Evolutionary conservation across 2,888 invertebrate genomes (phyloP).

Genomic region (Lysandra coridon): DNA sequence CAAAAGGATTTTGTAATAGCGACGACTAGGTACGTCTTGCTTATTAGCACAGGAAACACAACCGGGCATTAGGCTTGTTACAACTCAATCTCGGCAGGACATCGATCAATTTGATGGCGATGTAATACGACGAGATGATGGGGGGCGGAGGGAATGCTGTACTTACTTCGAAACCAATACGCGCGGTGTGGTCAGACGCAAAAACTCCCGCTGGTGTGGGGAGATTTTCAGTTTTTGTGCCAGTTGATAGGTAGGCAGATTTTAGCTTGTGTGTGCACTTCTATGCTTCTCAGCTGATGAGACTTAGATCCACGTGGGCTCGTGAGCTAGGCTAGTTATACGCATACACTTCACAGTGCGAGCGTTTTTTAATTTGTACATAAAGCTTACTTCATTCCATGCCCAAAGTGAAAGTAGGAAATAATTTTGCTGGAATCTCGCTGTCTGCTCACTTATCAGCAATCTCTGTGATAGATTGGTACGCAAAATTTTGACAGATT

Average conservation of each 20-base stretch:
- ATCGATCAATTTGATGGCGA: conserved; percentile 52
- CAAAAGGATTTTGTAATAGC: conserved; percentile 6
- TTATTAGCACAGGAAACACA: conserved; percentile 31
- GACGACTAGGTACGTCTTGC: neutral
- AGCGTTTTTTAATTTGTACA: no score
- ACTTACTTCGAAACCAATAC: conserved; percentile 42
- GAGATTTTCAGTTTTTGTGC: neutral
- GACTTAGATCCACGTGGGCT: no score
- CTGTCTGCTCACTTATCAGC: no score
- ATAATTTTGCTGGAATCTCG: no score
- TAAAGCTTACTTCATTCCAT: no score
- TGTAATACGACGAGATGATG: conserved; percentile 47
- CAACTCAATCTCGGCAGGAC: conserved; percentile 49
- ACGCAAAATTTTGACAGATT: no score
- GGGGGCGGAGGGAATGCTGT: conserved; percentile 37
- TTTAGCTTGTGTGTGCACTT: neutral
- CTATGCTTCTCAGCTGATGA: neutral
- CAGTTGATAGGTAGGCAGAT: neutral
- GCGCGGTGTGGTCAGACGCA: conserved; percentile 35
- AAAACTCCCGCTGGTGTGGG: neutral
- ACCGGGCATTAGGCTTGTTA: conserved; percentile 42
- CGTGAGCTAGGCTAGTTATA: no score
- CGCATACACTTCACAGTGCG: no score
- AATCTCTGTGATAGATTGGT: no score
- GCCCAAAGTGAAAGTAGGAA: no score